Conservation (phyloP, 2,888 invertebrate species). For the Hirudinaria manillensis region DNA sequence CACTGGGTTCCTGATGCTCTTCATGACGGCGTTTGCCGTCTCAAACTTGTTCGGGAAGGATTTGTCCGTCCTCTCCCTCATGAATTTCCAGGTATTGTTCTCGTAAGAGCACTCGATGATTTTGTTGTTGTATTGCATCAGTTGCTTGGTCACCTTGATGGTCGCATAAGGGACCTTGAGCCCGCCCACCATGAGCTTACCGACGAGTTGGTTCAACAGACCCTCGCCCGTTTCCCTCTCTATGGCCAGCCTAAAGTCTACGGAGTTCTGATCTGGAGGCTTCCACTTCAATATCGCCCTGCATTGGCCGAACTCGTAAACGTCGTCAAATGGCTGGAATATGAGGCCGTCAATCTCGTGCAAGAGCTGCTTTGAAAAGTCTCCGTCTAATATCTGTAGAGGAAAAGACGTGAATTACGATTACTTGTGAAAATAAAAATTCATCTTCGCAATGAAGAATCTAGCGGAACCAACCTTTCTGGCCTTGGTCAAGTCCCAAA, state of each 20-base stretch:
- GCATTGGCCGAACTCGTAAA: conserved; percentile 77
- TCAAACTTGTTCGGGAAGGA: conserved; percentile 81
- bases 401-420: not conserved
- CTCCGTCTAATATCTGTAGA: conserved; percentile 62
- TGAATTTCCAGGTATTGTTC: conserved; percentile 72
- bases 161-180: conserved; percentile 38
- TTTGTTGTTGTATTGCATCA: conserved; percentile 69
- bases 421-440: not conserved
- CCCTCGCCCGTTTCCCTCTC: conserved; percentile 57
- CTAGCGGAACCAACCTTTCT: conserved; percentile 44
- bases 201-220: conserved; percentile 56
- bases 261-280: conserved; percentile 83
- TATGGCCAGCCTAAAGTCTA: conserved; percentile 87
- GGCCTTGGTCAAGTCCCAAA: conserved; percentile 69
- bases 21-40: conserved; percentile 80
- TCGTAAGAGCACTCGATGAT: conserved; percentile 90
- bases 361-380: conserved; percentile 74
- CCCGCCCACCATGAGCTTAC: conserved; percentile 70
- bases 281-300: conserved; percentile 92
- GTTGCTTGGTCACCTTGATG: conserved; percentile 50
- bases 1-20: conserved; percentile 76
- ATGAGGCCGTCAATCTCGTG: conserved; percentile 97
- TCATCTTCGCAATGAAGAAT: not conserved
- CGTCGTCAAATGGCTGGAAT: conserved; percentile 82
- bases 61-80: conserved; percentile 93